Conservation (phyloP, 2,797 vertebrate genomes). For the Platalea minor region DNA sequence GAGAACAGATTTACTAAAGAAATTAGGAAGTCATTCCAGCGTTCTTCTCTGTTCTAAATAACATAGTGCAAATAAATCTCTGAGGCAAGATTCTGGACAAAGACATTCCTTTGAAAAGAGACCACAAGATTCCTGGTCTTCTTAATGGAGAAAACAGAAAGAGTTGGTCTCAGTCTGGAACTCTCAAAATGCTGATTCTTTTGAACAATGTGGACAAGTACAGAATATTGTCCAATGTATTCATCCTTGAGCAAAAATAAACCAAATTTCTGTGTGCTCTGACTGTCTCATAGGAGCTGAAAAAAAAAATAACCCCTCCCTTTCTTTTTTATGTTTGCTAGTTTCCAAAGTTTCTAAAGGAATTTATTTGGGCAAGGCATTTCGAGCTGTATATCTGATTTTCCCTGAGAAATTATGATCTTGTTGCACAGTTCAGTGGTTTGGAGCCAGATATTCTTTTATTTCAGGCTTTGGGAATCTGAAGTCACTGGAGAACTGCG, state of each 20-base stretch:
- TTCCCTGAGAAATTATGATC: neutral
- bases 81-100: slow-evolving; percentile 50
- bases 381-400: neutral
- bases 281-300: neutral
- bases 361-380: neutral
- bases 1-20: slow-evolving; percentile 52
- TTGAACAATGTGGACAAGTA: slow-evolving; percentile 8
- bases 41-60: slow-evolving; percentile 52
- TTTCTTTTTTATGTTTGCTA: neutral
- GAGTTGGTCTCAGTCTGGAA: neutral
- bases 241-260: slow-evolving; percentile 24
- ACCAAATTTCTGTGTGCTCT: neutral
- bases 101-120: slow-evolving; percentile 50
- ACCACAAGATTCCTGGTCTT: slow-evolving; percentile 52
- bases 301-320: neutral
- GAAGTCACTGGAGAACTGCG: neutral
- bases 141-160: slow-evolving; percentile 56
- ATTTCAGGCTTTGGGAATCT: neutral
- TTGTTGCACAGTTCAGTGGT: neutral
- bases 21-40: slow-evolving; percentile 52
- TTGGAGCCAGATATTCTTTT: neutral
- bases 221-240: neutral
- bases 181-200: slow-evolving; percentile 4
- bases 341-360: neutral
- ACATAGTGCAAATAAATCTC: slow-evolving; percentile 41